phyloP scores from a whole-genome alignment of 2,797 vertebrate species.

The Antrozous pallidus region DNA sequence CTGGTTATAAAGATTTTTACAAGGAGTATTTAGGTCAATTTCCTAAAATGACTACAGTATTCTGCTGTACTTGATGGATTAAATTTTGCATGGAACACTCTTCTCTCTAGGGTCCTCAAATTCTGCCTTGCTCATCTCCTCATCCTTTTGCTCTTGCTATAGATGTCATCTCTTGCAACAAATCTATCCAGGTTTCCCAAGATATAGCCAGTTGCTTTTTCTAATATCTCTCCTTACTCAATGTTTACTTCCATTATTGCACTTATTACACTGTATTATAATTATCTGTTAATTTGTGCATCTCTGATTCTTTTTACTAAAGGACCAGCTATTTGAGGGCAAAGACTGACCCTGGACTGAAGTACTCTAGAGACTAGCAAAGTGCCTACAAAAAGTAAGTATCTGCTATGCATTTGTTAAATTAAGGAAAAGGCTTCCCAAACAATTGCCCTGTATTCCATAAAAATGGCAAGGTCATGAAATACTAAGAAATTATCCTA shows the following conservation, averaged over 20 bases:
- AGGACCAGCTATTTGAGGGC: background rate
- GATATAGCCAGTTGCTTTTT: background rate
- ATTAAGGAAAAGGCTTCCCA: background rate
- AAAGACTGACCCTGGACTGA: background rate
- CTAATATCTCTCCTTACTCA: background rate
- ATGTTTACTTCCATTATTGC: background rate
- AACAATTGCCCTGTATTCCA: background rate
- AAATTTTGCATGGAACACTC: conserved; percentile 41
- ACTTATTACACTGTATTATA: background rate
- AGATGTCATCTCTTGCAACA: background rate
- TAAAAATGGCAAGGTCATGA: background rate
- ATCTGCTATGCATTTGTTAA: background rate
- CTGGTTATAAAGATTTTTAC: conserved; percentile 74
- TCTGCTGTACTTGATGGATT: conserved; percentile 29
- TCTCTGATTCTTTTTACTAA: background rate
- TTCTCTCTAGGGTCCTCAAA: background rate
- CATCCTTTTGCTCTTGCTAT: background rate
- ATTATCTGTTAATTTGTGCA: background rate
- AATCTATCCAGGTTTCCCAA: background rate
- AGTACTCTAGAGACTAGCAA: background rate
- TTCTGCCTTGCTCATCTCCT: background rate
- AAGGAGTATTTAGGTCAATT: conserved; percentile 63
- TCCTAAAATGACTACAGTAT: conserved; percentile 47
- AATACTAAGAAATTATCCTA: conserved; percentile 12
- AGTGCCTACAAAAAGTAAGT: background rate